Evolutionary conservation across 2,888 invertebrate genomes (phyloP).

Genomic region (Holacanthella duospinosa): DNA sequence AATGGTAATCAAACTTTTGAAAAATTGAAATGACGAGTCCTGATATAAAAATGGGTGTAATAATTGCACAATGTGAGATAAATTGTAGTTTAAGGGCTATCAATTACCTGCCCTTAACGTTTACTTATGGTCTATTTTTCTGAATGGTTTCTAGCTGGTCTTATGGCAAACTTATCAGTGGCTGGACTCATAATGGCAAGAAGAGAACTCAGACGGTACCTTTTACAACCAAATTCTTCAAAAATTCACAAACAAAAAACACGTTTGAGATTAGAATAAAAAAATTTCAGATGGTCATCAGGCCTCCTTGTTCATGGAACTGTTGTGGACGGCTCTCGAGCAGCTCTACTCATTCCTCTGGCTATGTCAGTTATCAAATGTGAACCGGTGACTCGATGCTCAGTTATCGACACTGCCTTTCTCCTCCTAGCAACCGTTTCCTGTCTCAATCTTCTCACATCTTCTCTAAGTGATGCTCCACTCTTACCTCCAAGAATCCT

Average conservation of each 20-base stretch:
- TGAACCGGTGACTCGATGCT: slow-evolving; percentile 74
- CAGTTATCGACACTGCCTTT: slow-evolving; percentile 77
- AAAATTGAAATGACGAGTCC: too few species aligned
- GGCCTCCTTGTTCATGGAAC: slow-evolving; percentile 75
- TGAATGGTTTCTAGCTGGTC: slow-evolving; percentile 23
- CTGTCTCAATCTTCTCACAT: slow-evolving; percentile 80
- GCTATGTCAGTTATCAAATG: slow-evolving; percentile 69
- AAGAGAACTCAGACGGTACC: slow-evolving; percentile 66
- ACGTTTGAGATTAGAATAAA: neutral
- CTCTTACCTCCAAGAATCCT: slow-evolving; percentile 53
- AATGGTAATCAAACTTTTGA: too few species aligned
- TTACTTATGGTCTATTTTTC: neutral
- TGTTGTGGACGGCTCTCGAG: slow-evolving; percentile 69
- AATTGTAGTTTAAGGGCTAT: too few species aligned
- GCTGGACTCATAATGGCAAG: slow-evolving; percentile 71
- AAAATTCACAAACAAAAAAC: too few species aligned
- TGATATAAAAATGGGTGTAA: too few species aligned
- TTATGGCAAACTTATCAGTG: slow-evolving; percentile 67
- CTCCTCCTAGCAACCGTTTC: slow-evolving; percentile 77
- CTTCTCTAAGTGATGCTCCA: slow-evolving; percentile 73
- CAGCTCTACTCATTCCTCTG: slow-evolving; percentile 65
- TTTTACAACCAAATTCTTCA: too few species aligned
- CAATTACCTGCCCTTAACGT: neutral
- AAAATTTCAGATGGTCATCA: slow-evolving; percentile 64
- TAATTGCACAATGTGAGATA: too few species aligned